phyloP scores from a whole-genome alignment of 2,888 invertebrate genomes.

The Phoronis australis region DNA sequence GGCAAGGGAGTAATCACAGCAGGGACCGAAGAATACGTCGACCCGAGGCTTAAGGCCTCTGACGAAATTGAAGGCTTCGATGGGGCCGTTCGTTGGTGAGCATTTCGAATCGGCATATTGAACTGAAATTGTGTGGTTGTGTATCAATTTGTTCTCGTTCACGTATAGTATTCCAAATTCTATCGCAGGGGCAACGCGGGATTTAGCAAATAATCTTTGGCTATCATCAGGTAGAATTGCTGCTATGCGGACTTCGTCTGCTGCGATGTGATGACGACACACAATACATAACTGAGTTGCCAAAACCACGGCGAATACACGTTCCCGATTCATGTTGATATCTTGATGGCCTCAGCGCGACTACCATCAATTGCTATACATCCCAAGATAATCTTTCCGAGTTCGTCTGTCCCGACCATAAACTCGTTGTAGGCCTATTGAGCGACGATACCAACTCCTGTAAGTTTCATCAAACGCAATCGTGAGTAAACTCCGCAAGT shows the following conservation, averaged over 20 bases:
- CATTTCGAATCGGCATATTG: conserved; percentile 21
- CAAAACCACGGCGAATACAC: too few relatives aligned
- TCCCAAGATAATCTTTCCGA: too few relatives aligned
- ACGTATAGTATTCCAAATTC: conserved; percentile 11
- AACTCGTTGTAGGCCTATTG: too few relatives aligned
- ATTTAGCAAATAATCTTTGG: neutral
- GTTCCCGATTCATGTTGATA: too few relatives aligned
- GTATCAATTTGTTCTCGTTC: neutral
- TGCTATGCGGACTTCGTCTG: neutral
- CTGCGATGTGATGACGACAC: too few relatives aligned
- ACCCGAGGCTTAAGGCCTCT: conserved; percentile 6
- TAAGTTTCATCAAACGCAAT: too few relatives aligned
- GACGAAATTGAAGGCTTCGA: conserved; percentile 20
- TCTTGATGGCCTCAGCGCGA: too few relatives aligned
- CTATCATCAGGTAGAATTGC: neutral
- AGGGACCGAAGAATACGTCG: conserved; percentile 24
- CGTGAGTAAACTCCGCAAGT: too few relatives aligned
- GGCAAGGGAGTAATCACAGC: conserved; percentile 64
- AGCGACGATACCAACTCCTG: too few relatives aligned
- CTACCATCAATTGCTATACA: too few relatives aligned
- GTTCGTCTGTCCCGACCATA: too few relatives aligned
- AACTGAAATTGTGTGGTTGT: neutral
- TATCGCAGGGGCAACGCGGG: conserved; percentile 13
- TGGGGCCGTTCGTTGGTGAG: conserved; percentile 15
- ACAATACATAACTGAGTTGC: too few relatives aligned